phyloP scores from a whole-genome alignment of 2,113 vertebrate species.

The Scomber scombrus region DNA sequence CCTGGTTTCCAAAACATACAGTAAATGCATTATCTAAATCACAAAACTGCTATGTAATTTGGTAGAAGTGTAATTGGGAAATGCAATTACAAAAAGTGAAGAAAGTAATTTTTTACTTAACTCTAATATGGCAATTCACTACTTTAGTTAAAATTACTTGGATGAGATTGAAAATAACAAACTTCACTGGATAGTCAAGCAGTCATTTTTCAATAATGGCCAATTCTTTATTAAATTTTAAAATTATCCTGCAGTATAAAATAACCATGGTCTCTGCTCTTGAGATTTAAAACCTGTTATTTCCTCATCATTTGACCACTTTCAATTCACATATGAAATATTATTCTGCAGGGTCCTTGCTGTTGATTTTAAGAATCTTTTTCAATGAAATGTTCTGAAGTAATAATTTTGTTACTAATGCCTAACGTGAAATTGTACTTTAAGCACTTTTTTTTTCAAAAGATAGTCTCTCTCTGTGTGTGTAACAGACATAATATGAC shows the following conservation, averaged over 20 bases:
- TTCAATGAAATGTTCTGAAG: too few species aligned
- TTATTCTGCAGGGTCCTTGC: too few species aligned
- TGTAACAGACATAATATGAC: neutral
- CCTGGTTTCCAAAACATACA: slow-evolving; percentile 28
- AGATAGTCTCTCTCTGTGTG: neutral
- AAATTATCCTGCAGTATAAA: neutral
- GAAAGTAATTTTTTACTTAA: neutral
- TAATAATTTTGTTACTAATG: too few species aligned
- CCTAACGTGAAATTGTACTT: too few species aligned
- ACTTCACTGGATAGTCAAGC: neutral
- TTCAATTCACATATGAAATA: too few species aligned
- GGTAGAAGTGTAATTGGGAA: slow-evolving; percentile 42
- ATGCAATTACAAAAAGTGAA: slow-evolving; percentile 7
- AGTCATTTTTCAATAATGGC: neutral
- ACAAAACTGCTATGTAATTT: slow-evolving; percentile 32
- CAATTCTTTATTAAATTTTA: neutral
- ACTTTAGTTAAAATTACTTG: neutral
- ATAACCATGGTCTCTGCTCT: neutral
- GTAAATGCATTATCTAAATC: slow-evolving; percentile 25
- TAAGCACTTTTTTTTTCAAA: too few species aligned
- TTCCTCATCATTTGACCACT: neutral
- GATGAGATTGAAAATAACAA: neutral
- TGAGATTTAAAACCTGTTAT: neutral
- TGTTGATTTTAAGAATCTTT: too few species aligned
- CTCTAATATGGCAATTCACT: neutral